A percentile compares a stretch with the other conserved stretches of the same genome.
phyloP scores from a whole-genome alignment of 2,797 vertebrate genomes.

The Fistularia tabacaria region DNA sequence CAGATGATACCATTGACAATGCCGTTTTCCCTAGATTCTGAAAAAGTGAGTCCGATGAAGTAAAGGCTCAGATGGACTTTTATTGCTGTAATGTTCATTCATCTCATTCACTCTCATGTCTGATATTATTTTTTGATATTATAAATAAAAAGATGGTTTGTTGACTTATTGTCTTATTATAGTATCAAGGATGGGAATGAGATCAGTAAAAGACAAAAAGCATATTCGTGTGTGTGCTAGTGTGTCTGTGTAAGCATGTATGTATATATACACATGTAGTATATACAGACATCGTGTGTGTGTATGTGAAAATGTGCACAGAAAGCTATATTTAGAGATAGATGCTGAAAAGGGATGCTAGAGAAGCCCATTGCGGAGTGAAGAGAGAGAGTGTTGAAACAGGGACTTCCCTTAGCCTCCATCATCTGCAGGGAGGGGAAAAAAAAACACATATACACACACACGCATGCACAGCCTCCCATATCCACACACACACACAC shows the following conservation, averaged over 20 bases:
- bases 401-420: constrained; percentile 69
- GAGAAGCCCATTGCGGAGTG: constrained; percentile 7
- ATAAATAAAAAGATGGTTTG: too few relatives aligned
- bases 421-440: constrained; percentile 68
- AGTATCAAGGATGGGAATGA: too few relatives aligned
- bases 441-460: constrained; percentile 14
- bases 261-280: not conserved
- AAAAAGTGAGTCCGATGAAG: too few relatives aligned
- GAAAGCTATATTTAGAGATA: not conserved
- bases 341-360: not conserved
- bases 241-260: not conserved
- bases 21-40: too few relatives aligned
- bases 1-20: too few relatives aligned
- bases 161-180: too few relatives aligned
- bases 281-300: not conserved
- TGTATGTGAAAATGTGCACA: not conserved
- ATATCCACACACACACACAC: constrained; percentile 33
- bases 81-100: too few relatives aligned
- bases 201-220: too few relatives aligned
- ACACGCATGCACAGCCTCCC: constrained; percentile 36
- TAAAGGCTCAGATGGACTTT: too few relatives aligned
- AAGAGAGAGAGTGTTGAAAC: constrained; percentile 49
- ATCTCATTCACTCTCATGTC: too few relatives aligned
- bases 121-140: too few relatives aligned
- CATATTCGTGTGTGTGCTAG: not conserved